phyloP scores from a whole-genome alignment of 2,888 invertebrate species.

The Troilus luridus region DNA sequence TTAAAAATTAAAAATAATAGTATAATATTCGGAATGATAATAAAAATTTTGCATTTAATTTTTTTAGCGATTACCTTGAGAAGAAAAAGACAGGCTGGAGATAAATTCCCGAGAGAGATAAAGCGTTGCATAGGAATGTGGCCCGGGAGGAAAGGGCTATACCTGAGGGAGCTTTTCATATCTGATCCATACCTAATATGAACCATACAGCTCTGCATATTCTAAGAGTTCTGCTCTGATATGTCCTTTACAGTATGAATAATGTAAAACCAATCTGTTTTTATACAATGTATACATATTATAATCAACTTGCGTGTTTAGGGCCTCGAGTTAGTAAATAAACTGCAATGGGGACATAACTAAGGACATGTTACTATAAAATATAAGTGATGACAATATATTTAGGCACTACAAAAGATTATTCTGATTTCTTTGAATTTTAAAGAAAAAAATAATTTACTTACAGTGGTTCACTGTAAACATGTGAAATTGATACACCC shows the following conservation, averaged over 20 bases:
- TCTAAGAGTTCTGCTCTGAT: background rate
- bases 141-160: background rate
- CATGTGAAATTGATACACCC: too few species aligned
- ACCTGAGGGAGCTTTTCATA: background rate
- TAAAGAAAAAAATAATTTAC: too few species aligned
- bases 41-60: background rate
- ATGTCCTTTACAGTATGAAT: background rate
- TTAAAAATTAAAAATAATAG: too few species aligned
- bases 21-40: background rate
- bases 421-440: too few species aligned
- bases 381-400: too few species aligned
- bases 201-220: background rate
- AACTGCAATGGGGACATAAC: too few species aligned
- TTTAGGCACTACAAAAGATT: too few species aligned
- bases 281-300: background rate
- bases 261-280: background rate
- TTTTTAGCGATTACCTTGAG: background rate
- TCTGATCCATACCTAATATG: slow-evolving; percentile 1
- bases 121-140: background rate
- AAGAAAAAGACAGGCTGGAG: background rate
- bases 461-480: too few species aligned
- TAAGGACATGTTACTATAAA: too few species aligned
- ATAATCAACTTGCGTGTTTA: background rate
- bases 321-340: background rate
- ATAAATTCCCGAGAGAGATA: background rate